phyloP scores from a whole-genome alignment of 2,888 invertebrate genomes.

The Temnothorax rugatulus region DNA sequence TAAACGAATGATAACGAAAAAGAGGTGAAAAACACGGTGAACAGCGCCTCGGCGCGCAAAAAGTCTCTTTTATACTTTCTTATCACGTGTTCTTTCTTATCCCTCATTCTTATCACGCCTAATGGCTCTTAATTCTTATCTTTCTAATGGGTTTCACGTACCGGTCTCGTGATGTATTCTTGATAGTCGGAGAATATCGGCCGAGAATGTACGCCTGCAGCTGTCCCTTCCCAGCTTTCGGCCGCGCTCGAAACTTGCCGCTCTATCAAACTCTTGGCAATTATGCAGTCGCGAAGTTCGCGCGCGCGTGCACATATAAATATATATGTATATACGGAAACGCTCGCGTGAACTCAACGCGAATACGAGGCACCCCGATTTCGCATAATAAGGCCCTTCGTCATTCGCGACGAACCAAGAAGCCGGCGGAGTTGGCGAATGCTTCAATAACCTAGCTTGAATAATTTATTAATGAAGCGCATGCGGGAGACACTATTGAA shows the following conservation, averaged over 20 bases:
- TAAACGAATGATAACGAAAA: conserved; percentile 2
- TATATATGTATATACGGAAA: not conserved
- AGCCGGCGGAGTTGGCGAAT: conserved; percentile 35
- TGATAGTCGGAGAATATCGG: conserved; percentile 1
- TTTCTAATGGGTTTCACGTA: not conserved
- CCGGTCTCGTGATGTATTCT: not conserved
- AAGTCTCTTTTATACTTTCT: not conserved
- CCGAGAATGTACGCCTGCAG: conserved; percentile 17
- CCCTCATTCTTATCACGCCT: not conserved
- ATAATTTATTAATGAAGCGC: conserved; percentile 55
- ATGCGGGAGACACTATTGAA: conserved; percentile 36
- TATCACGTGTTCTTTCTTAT: not conserved
- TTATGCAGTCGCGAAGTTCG: conserved; percentile 69
- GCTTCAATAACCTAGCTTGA: conserved; percentile 47
- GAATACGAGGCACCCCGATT: conserved; percentile 10
- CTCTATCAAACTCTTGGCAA: conserved; percentile 64
- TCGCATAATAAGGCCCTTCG: conserved; percentile 53
- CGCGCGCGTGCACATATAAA: conserved; percentile 42
- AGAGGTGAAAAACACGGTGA: not conserved
- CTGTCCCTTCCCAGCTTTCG: conserved; percentile 61
- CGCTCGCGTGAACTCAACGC: not conserved
- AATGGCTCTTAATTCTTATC: conserved; percentile 34
- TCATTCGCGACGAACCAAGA: conserved; percentile 45
- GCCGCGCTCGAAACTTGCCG: conserved; percentile 42
- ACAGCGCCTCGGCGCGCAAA: not conserved